Conservation (phyloP, 2,797 vertebrate genomes). For the Ambastaia sidthimunki region DNA sequence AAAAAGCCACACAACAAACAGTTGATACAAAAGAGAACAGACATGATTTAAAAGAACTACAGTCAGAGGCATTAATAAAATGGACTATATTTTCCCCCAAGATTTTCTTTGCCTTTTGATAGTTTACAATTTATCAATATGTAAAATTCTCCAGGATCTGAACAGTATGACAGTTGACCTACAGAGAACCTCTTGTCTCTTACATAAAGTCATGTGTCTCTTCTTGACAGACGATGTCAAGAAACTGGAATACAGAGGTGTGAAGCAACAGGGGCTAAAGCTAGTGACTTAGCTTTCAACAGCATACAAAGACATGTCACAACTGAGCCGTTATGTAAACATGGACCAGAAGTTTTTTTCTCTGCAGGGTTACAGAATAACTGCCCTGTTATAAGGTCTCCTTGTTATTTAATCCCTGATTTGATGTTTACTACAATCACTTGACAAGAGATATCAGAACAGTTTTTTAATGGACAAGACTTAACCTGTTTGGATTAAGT, state of each 20-base stretch:
- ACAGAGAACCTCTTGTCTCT: not conserved
- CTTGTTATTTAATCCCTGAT: constrained; percentile 35
- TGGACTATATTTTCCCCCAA: no score
- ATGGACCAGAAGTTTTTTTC: constrained; percentile 55
- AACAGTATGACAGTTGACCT: no score
- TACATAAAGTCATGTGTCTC: constrained; percentile 14
- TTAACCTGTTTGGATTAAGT: constrained; percentile 58
- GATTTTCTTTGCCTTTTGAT: no score
- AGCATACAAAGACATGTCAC: constrained; percentile 56
- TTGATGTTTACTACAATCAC: constrained; percentile 51
- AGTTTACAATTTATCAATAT: no score
- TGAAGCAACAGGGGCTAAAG: constrained; percentile 35
- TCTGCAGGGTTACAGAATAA: constrained; percentile 47
- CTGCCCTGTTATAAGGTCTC: constrained; percentile 49
- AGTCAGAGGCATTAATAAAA: no score
- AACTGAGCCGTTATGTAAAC: constrained; percentile 59
- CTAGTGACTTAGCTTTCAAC: constrained; percentile 54
- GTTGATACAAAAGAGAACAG: constrained; percentile 51
- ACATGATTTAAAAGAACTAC: constrained; percentile 11
- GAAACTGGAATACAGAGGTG: constrained; percentile 32
- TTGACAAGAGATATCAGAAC: constrained; percentile 54
- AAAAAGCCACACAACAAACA: constrained; percentile 37
- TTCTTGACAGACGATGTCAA: not conserved
- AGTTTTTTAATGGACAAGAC: constrained; percentile 61
- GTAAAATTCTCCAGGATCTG: no score